A percentile compares a stretch with the other conserved stretches of the same genome.
phyloP scores from a whole-genome alignment of 2,113 vertebrate genomes.

The Symphodus melops region DNA sequence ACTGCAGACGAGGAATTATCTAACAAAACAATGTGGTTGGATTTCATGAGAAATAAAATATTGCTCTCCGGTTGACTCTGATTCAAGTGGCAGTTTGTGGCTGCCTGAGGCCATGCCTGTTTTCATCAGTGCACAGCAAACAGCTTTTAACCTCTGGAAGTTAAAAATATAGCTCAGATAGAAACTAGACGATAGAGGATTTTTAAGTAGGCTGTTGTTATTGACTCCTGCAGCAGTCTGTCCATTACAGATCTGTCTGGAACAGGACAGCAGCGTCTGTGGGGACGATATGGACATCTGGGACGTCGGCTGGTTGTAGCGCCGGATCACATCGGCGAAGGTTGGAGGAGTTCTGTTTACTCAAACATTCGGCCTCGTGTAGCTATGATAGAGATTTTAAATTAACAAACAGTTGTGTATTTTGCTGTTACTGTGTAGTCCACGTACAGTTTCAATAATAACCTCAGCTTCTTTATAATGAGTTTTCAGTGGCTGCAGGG shows the following conservation, averaged over 20 bases:
- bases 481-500: background rate
- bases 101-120: slow-evolving; percentile 2
- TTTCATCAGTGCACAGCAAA: slow-evolving; percentile 3
- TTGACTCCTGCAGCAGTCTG: background rate
- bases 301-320: no score
- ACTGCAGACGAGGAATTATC: background rate
- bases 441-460: background rate
- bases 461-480: background rate
- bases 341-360: no score
- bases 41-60: slow-evolving; percentile 30
- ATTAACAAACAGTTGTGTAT: background rate
- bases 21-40: background rate
- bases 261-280: no score
- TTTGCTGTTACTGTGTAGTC: background rate
- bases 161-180: slow-evolving; percentile 38
- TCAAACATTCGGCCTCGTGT: no score
- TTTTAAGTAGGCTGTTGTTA: slow-evolving; percentile 19
- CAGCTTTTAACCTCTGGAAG: slow-evolving; percentile 12
- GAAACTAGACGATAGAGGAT: slow-evolving; percentile 22
- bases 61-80: background rate
- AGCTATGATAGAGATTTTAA: background rate
- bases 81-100: background rate
- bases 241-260: slow-evolving; percentile 7
- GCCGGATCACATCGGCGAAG: no score
- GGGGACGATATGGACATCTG: no score